Conservation (phyloP, 2,113 vertebrate species). For the Astur gentilis region DNA sequence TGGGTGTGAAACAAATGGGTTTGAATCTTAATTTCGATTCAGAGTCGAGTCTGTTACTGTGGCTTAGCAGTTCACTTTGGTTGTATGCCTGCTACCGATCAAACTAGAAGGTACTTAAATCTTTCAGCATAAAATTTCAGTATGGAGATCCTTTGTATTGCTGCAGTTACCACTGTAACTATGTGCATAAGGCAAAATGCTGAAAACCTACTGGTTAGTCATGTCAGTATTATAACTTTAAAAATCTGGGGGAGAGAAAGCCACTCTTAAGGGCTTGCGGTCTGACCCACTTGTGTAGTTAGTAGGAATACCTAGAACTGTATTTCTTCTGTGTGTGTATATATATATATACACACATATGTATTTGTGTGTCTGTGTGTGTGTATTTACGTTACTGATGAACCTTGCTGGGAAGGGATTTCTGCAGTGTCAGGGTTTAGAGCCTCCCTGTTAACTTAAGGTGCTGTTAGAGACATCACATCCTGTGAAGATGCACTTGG, state of each 20-base stretch:
- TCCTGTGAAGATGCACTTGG: not conserved
- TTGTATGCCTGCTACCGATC: too few species aligned
- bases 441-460: not conserved
- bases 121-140: not conserved
- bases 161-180: not conserved
- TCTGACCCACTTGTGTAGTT: not conserved
- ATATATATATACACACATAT: not conserved
- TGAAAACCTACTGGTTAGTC: not conserved
- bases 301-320: not conserved
- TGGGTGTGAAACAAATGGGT: not conserved
- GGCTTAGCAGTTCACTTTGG: not conserved
- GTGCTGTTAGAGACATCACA: accelerated
- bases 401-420: not conserved
- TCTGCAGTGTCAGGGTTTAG: not conserved
- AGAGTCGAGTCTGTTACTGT: not conserved
- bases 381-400: not conserved
- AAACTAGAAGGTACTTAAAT: not conserved
- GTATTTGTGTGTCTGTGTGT: too few species aligned
- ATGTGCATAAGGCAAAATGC: not conserved
- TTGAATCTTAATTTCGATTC: not conserved
- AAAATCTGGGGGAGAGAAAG: not conserved
- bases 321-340: not conserved
- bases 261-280: not conserved
- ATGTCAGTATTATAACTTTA: not conserved
- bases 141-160: not conserved